Evolutionary conservation across 2,797 vertebrate genomes (phyloP).

Genomic region (Pantherophis alleghaniensis): DNA sequence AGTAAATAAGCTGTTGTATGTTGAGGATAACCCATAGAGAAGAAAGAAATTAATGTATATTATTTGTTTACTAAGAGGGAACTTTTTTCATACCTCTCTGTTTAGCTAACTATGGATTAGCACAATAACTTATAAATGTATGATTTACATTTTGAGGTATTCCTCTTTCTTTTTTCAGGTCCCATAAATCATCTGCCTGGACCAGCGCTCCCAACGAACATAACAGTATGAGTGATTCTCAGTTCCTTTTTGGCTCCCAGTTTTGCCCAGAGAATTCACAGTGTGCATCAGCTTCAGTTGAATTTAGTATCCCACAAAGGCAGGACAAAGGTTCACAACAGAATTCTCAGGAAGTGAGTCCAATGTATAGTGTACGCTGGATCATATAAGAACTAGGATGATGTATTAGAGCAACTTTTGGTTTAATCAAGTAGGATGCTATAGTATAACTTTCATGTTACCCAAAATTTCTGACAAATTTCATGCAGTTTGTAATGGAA

Average conservation of each 20-base stretch:
- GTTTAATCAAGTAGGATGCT: not conserved
- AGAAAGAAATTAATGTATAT: not conserved
- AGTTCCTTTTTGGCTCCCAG: constrained; percentile 88
- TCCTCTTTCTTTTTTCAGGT: constrained; percentile 55
- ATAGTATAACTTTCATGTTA: not conserved
- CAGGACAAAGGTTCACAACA: constrained; percentile 73
- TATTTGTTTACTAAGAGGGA: not conserved
- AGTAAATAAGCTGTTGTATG: not conserved
- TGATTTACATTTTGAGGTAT: not conserved
- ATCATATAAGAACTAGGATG: not conserved
- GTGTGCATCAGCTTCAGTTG: constrained; percentile 70
- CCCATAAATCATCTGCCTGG: constrained; percentile 60
- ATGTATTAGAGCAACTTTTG: not conserved
- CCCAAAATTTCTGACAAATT: not conserved
- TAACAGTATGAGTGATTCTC: constrained; percentile 84
- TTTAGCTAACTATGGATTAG: not conserved
- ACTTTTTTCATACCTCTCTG: not conserved
- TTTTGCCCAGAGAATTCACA: constrained; percentile 85
- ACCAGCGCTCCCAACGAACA: constrained; percentile 64
- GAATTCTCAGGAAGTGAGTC: constrained; percentile 87
- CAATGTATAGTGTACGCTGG: not conserved
- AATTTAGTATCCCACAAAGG: constrained; percentile 74
- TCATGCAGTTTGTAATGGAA: not conserved
- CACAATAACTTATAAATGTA: not conserved
- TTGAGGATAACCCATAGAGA: not conserved